Evolutionary conservation across 2,113 vertebrate species (phyloP), one percentile per base, ranked within the genome.

Genomic region (Pterocles gutturalis): DNA sequence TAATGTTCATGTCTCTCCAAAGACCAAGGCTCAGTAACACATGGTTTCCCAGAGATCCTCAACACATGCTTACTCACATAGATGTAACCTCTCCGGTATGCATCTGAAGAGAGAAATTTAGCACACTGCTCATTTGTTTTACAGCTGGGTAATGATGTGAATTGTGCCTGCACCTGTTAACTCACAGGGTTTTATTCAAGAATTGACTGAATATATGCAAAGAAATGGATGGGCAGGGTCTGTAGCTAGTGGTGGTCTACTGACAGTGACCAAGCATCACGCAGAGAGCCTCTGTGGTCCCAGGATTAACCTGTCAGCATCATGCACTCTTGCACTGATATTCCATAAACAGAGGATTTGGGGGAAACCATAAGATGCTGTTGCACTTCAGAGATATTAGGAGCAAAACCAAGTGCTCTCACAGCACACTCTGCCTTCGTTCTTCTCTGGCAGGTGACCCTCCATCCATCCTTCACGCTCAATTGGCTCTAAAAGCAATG

Each of bases 131-230:
- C 43, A 11, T 73, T 83, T 62, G 43, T 51, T 90, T 76, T 46
- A 71, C 67, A 58, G 51, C 61, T 70, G 22, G 18, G 70, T 94
- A 83, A 90, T 80, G 62, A 61, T 4, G 22, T 28, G 94, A 66
- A 84, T 92, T 87, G 48, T 41, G 43, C n/a, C 13, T 36, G n/a
- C 36, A 92, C 57, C 86, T 84, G 67, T 49, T 81, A 19, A 19
- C 77, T 83, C 85, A 33, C 2, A 60, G 18, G 55, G 17, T 51
- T 51, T 80, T 55, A 10, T 51, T 61, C 66, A 36, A 87, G 25
- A 46, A 9, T 48, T 33, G 45, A 45, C 55, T 26, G 13, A 58
- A 87, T 29, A 11, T 21, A 5, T 29, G 57, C 19, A 28, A 51
- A 75, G 78, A 66, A 60, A 29, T 43, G 33, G 49, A 60, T 31